Evolutionary conservation across 2,113 vertebrate genomes (phyloP).

Genomic region (Pagrus major): DNA sequence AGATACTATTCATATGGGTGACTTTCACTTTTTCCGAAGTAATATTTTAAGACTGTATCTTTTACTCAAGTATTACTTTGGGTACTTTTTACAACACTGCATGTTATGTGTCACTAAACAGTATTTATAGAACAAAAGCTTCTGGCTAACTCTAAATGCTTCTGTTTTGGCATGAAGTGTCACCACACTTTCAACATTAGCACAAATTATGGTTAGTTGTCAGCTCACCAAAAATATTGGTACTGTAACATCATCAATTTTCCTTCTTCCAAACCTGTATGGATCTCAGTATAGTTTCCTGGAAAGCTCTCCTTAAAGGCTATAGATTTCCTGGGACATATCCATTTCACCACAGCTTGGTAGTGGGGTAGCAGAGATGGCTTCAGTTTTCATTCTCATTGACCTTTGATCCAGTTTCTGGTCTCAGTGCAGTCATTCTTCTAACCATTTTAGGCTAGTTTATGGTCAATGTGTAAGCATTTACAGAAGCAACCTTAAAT

Average conservation of each 20-base stretch:
- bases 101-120: neutral
- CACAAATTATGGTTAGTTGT: neutral
- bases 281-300: neutral
- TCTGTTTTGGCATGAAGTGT: constrained; percentile 28
- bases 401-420: constrained; percentile 35
- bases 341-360: constrained; percentile 3
- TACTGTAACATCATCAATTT: too few species aligned
- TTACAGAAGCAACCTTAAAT: constrained; percentile 8
- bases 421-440: neutral
- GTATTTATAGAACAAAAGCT: neutral
- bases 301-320: neutral
- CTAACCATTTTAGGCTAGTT: neutral
- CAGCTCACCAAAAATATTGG: neutral
- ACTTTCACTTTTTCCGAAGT: too few species aligned
- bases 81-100: too few species aligned
- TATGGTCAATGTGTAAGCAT: constrained; percentile 1
- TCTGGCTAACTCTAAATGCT: neutral
- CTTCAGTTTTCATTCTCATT: constrained; percentile 4
- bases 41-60: too few species aligned
- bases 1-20: too few species aligned
- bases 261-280: neutral
- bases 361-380: neutral
- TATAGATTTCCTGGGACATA: neutral
- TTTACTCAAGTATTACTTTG: too few species aligned
- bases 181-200: neutral